These are phyloP conservation scores for Polylopha cassiicola DNA, from an alignment of 2,888 invertebrate genomes.

Conservation along the genomic window DNA sequence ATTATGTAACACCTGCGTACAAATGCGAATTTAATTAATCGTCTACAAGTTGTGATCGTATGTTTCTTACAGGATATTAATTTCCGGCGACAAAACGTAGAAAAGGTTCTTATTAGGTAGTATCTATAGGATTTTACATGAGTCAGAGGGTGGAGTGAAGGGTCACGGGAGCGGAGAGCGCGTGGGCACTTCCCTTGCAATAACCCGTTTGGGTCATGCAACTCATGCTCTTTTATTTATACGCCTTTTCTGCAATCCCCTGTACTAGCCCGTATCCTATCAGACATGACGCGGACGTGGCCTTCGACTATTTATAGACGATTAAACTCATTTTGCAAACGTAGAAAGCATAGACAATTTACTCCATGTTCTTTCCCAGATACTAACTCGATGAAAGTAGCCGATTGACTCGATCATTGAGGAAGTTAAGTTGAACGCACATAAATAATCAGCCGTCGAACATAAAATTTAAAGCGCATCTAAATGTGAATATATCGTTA, in stretches of 20 bases:
- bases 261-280: constrained; percentile 31
- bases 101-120: background rate
- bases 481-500: constrained; percentile 22
- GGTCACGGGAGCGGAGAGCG: constrained; percentile 55
- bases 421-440: background rate
- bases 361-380: no score
- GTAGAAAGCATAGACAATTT: background rate
- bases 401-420: no score
- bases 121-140: constrained; percentile 32
- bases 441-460: background rate
- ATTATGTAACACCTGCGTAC: no score
- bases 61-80: no score
- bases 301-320: constrained; percentile 50
- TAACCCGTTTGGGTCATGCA: constrained; percentile 73
- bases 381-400: no score
- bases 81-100: background rate
- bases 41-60: no score
- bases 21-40: no score
- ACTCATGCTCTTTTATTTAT: constrained; percentile 67
- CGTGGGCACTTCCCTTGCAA: constrained; percentile 58
- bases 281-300: constrained; percentile 37
- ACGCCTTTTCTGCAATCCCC: constrained; percentile 55
- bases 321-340: constrained; percentile 26
- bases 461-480: constrained; percentile 7
- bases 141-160: constrained; percentile 51